Evolutionary conservation across 23 tunicate species (phyloP), one percentile per base, ranked within the genome.

Genomic region (Oikopleura dioica): DNA sequence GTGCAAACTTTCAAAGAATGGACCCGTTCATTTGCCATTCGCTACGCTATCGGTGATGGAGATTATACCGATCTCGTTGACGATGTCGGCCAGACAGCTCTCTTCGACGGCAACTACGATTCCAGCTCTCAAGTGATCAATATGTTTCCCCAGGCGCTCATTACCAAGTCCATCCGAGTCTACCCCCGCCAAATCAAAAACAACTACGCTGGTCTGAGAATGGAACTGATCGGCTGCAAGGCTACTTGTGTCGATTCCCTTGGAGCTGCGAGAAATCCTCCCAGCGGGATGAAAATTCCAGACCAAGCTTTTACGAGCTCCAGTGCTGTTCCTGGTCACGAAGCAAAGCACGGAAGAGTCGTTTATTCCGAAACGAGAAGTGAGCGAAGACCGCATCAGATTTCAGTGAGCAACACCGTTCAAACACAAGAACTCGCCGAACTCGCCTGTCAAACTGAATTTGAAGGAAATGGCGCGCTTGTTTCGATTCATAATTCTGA

Each of bases 171-270:
- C 33, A 28, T 63, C 32, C 72, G 72, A 28, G 72, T 63, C 5
- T 63, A 63, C 33, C 72, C 72, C 29, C 16, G 26, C 30, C 32
- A 28, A 63, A 63, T 28, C 33, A 63, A 63, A 28, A 24, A 63
- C 26, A 31, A 63, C 33, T 16, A 63, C 26, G 72, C 72, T 16
- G 72, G 4, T 5, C 33, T 63, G 30, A 24, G 72, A 24, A 63
- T 63, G 72, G 72, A 63, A 31, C 26, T 63, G 2, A 63, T 63
- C 26, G 72, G 72, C 29, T 63, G 72, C 26, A 63, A 63, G 33
- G 72, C 72, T 21, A 28, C 29, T 12, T 63, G 72, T 28, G 72
- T 63, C 72, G 26, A 63, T 12, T 63, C 72, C 2, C 72, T 63
- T 63, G 72, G 72, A 63, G 72, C 33, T 16, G 16, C 30, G 16